These are phyloP conservation scores for Nudaria mundana DNA, from an alignment of 2,888 invertebrate genomes.

Conservation along the genomic window DNA sequence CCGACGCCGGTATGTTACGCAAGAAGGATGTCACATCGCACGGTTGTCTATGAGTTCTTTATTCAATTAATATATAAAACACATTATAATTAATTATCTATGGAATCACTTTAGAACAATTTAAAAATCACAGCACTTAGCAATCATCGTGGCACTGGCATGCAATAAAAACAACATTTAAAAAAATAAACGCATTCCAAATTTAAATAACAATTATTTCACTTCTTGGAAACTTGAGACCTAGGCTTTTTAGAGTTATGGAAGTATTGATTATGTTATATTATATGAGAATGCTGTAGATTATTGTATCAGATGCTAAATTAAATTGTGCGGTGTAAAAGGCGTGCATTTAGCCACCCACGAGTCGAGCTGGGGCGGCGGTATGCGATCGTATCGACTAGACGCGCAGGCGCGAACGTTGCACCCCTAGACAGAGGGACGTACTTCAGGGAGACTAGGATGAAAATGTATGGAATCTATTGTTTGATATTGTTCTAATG, in stretches of 20 bases:
- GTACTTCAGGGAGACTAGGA: slow-evolving; percentile 35
- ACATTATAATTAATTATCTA: slow-evolving; percentile 6
- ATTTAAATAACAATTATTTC: slow-evolving; percentile 12
- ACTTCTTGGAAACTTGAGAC: slow-evolving; percentile 11
- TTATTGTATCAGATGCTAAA: slow-evolving; percentile 25
- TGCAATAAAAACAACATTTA: slow-evolving; percentile 13
- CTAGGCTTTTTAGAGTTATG: slow-evolving; percentile 22
- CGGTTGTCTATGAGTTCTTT: slow-evolving; percentile 10
- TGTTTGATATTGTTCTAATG: background rate
- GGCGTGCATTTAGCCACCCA: slow-evolving; percentile 53
- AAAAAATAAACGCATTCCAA: slow-evolving; percentile 17
- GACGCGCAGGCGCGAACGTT: slow-evolving; percentile 63
- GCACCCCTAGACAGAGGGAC: slow-evolving; percentile 57
- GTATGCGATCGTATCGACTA: slow-evolving; percentile 37
- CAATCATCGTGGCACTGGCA: slow-evolving; percentile 43
- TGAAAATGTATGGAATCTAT: slow-evolving; percentile 1
- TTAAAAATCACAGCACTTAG: slow-evolving; percentile 45
- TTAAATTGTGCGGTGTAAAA: slow-evolving; percentile 28
- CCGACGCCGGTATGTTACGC: slow-evolving; percentile 33
- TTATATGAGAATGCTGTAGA: slow-evolving; percentile 11
- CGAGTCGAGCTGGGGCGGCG: slow-evolving; percentile 54
- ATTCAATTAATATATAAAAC: slow-evolving; percentile 6
- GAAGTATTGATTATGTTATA: slow-evolving; percentile 11
- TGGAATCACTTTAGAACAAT: slow-evolving; percentile 23
- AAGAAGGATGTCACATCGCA: slow-evolving; percentile 34